Base-by-base conservation (phyloP, 2,797 vertebrate species). In the Otolemur crassicaudatus region DNA sequence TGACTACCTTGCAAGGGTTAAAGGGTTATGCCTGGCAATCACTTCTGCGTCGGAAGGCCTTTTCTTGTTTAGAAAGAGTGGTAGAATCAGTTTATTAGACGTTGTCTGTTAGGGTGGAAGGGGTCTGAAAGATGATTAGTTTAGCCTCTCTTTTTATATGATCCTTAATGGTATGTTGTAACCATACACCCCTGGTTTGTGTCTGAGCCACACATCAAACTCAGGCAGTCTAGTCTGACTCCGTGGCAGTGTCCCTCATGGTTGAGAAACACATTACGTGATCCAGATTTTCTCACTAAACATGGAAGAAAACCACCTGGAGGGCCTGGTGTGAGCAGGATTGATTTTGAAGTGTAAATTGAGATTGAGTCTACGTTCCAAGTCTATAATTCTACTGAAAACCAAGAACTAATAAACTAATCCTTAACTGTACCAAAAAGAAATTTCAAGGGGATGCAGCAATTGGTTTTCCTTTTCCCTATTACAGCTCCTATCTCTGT, bases 321-420 rank as follows among this genome's bases (percentile, higher is more conserved):
- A 73, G n/a, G n/a, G 56, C 17, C 11, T 22, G 49, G 10, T 7
- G 2, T 5, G 19, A 5, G n/a, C n/a, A 58, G 14, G 88, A 40
- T 53, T 70, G 25, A 94, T 93, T 77, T 63, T 93, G 63, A 80
- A 65, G 81, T 87, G 53, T 53, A 75, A 93, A 72, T 58, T 60
- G 82, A 92, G 87, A 34, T 75, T 56, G 61, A 77, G 49, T 65
- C 34, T 92, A 53, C 31, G 53, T 25, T 76, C 16, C 6, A 27
- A n/a, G 63, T 56, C 31, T 46, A 12, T 5, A 53, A 84, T 43
- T 70, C 60, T 65, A 5, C 29, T 40, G 72, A 60, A 87, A 95
- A 67, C 58, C 25, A 49, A 49, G 43, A 77, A 76, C 0, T 1
- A 88, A 80, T 72, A 13, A 75, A 79, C 17, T 17, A 58, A 79